Percentiles rank a stretch among this genome's conserved stretches.
Evolutionary conservation across 37 sponge, comb jelly and placozoan genomes (phyloP).

Genomic region (Hormiphora californensis): DNA sequence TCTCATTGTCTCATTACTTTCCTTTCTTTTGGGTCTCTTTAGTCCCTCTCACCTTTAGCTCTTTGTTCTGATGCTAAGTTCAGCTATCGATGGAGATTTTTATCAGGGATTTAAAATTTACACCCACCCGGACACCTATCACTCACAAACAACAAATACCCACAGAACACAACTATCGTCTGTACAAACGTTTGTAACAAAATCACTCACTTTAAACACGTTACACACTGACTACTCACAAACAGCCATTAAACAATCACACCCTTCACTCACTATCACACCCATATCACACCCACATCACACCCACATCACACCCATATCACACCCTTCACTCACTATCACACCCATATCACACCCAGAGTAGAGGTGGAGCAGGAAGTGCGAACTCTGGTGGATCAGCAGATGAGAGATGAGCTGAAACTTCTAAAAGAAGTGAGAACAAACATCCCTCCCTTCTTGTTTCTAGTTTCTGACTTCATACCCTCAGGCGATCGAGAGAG

Average conservation of each 20-base stretch:
- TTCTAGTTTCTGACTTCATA: not conserved
- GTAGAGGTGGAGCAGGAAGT: conserved; percentile 33
- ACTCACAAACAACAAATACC: too few relatives aligned
- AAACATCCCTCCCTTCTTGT: not conserved
- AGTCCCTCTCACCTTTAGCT: too few relatives aligned
- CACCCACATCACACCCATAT: not conserved
- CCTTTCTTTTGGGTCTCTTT: too few relatives aligned
- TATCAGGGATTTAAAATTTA: too few relatives aligned
- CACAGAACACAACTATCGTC: too few relatives aligned
- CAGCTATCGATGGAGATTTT: too few relatives aligned
- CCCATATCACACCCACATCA: not conserved
- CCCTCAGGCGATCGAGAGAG: conserved; percentile 88
- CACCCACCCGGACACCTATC: too few relatives aligned
- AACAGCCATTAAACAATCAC: not conserved
- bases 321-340: not conserved
- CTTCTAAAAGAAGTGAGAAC: conserved; percentile 31
- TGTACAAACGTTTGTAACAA: too few relatives aligned
- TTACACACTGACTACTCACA: too few relatives aligned
- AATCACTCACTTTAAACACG: too few relatives aligned
- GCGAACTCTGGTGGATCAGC: conserved; percentile 21
- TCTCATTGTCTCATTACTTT: too few relatives aligned
- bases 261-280: not conserved
- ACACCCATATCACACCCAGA: not conserved
- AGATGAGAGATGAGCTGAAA: conserved; percentile 51
- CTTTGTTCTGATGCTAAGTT: too few relatives aligned